Base-by-base conservation (phyloP, 2,888 invertebrate species). In the Mythimna loreyi region DNA sequence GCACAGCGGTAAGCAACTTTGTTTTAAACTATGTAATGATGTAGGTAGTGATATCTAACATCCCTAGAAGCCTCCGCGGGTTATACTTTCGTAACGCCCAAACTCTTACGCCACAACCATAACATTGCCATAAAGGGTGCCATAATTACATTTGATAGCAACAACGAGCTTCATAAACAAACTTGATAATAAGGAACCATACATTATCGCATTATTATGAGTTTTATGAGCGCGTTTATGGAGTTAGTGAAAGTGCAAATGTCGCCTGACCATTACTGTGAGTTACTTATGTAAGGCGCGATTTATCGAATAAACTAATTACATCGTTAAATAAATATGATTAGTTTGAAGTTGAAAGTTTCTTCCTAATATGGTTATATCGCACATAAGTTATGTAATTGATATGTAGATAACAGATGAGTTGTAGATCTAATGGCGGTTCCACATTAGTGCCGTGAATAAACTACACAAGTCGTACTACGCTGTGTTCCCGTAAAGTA, bases 211-310 rank as follows among this genome's bases (percentile, higher is more conserved):
- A 56, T n/a, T 78, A 70, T 72, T 71, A 81, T 62, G 30, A 45
- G 16, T 66, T 66, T 74, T 68, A 74, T 72, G 73, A 40, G n/a
- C 19, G 52, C 57, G 33, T 74, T 75, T 74, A 84, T 75, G 68
- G 72, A 67, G 67, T 53, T 62, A 76, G 82, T 68, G 82, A 82
- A 82, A 82, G 82, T 80, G 55, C 7, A 67, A 72, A 57, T 73
- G 68, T 78, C 75, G 55, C 61, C 61, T 33, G 19, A 7, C 52
- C 52, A 60, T 78, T 28, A 53, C 52, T 68, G 53, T 72, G 25
- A 21, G 52, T 75, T 62, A 40, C 58, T 77, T 76, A 76, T 50
- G 53, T 68, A 80, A 75, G 33, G 5, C 30, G 33, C 25, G 47
- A 57, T 43, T 52, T 28, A 67, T 49, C 19, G 21, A 47, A 50